phyloP scores from a whole-genome alignment of 2,888 invertebrate species.

The Calameuta filiformis region DNA sequence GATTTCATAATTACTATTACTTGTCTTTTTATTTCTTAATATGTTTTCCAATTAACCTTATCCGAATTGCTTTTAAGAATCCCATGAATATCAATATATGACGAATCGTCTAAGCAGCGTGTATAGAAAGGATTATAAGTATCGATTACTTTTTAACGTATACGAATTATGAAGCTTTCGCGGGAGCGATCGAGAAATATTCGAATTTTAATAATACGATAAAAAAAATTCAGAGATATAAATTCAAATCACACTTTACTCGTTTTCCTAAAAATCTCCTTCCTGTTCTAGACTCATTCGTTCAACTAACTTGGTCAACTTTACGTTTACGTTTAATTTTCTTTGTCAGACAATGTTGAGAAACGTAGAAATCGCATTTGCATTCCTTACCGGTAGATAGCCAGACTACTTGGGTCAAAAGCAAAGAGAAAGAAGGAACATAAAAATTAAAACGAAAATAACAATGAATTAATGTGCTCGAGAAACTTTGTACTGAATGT shows the following conservation, averaged over 20 bases:
- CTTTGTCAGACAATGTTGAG: background rate
- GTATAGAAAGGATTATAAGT: background rate
- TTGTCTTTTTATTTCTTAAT: background rate
- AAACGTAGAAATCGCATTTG: background rate
- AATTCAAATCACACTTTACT: background rate
- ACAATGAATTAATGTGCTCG: background rate
- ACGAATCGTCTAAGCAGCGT: background rate
- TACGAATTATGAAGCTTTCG: background rate
- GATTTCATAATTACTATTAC: background rate
- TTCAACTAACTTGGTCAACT: background rate
- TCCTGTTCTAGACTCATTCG: background rate
- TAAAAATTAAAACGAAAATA: background rate
- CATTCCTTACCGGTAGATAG: background rate
- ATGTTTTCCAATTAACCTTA: background rate
- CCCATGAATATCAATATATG: background rate
- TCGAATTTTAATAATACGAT: background rate
- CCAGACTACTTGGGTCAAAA: background rate
- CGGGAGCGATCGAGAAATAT: background rate
- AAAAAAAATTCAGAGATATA: background rate
- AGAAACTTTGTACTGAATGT: background rate
- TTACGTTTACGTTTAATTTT: background rate
- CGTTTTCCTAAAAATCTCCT: background rate
- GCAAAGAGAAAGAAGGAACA: background rate
- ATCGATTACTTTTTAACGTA: background rate
- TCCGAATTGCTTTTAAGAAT: background rate